These are phyloP conservation scores for Chamaedrilus cognettii DNA, from an alignment of 2,888 invertebrate species.

Conservation along the genomic window DNA sequence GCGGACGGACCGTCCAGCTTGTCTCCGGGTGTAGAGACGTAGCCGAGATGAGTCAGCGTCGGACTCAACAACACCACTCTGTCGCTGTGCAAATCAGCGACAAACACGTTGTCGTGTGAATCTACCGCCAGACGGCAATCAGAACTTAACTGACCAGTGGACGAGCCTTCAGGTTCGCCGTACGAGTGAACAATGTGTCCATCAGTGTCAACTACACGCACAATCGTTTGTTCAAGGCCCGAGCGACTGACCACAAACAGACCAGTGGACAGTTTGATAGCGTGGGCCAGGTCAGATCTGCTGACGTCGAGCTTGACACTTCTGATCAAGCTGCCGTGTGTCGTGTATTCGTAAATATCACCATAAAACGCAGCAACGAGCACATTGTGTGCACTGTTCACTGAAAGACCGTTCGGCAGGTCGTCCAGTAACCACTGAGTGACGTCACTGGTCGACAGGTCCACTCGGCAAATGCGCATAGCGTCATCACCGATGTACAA, in stretches of 20 bases:
- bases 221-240: background rate
- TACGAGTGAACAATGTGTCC: background rate
- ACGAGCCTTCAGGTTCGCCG: slow-evolving; percentile 1
- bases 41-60: background rate
- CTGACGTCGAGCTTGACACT: background rate
- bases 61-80: slow-evolving; percentile 6
- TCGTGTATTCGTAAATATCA: background rate
- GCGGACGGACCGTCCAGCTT: background rate
- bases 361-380: background rate
- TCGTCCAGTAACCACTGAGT: background rate
- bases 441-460: background rate
- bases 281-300: background rate
- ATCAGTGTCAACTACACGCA: background rate
- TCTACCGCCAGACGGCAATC: background rate
- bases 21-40: background rate
- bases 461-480: background rate
- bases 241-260: background rate
- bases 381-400: background rate
- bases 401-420: background rate
- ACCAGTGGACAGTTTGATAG: slow-evolving; percentile 8
- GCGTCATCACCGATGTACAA: background rate
- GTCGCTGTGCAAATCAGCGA: slow-evolving; percentile 2
- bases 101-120: background rate
- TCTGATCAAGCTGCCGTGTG: background rate
- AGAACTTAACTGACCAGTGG: background rate